Percentiles rank a stretch among this genome's conserved stretches.
phyloP scores from a whole-genome alignment of 2,797 vertebrate genomes.

The Channa striata region DNA sequence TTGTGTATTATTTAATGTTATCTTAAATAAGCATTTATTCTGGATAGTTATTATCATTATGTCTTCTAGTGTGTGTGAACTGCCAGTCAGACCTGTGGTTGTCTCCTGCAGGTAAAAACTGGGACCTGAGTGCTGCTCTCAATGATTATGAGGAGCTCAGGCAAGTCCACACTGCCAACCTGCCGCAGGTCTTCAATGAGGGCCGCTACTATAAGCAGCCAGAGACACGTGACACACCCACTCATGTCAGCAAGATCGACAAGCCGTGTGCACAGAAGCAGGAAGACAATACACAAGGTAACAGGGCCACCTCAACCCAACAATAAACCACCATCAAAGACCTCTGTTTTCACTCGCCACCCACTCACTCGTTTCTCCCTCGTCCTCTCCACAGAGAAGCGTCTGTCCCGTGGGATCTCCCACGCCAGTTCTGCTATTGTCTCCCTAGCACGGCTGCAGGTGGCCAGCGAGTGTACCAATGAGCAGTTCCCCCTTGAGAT shows the following conservation, averaged over 20 bases:
- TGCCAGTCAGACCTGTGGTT: conserved; percentile 7
- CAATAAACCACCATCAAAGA: not conserved
- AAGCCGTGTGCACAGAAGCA: conserved; percentile 90
- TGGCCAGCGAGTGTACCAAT: conserved; percentile 93
- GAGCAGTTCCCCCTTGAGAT: conserved; percentile 98
- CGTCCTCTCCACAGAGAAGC: conserved; percentile 88
- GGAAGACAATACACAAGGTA: conserved; percentile 96
- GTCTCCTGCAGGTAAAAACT: conserved; percentile 93
- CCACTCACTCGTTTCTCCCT: not conserved
- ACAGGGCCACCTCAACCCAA: not conserved
- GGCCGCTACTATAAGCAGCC: conserved; percentile 90
- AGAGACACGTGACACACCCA: conserved; percentile 87
- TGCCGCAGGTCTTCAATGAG: conserved; percentile 96
- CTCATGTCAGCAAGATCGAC: conserved; percentile 89
- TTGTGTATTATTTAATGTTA: too few species aligned
- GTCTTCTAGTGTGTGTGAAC: not conserved
- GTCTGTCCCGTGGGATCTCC: conserved; percentile 97
- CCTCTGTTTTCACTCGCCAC: not conserved
- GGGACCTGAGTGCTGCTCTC: conserved; percentile 97
- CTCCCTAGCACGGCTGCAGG: conserved; percentile 95
- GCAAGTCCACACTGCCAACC: conserved; percentile 97
- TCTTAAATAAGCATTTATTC: not conserved
- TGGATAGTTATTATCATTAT: not conserved
- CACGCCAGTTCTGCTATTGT: conserved; percentile 99
- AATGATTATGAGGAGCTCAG: conserved; percentile 97